phyloP scores from a whole-genome alignment of 2,113 vertebrate genomes.

The Numida meleagris region DNA sequence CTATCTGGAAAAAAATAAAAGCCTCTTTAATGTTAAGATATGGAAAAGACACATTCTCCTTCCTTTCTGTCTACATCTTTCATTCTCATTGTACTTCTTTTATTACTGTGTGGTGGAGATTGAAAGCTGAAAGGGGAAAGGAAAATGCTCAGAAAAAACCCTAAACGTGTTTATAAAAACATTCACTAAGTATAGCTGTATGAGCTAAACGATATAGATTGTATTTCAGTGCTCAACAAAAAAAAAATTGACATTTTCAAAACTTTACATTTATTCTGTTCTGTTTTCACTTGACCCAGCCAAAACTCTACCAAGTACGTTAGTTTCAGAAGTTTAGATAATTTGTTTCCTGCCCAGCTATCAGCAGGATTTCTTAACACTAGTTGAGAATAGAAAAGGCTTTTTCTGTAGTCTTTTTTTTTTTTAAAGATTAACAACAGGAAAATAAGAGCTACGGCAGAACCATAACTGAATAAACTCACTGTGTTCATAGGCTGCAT shows the following conservation, averaged over 20 bases:
- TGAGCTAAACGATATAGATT: neutral
- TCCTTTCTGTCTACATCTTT: neutral
- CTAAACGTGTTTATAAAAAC: neutral
- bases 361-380: neutral
- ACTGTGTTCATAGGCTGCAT: neutral
- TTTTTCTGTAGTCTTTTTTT: neutral
- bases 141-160: neutral
- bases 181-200: neutral
- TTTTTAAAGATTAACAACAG: neutral
- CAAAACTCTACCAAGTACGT: neutral
- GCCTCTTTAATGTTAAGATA: neutral
- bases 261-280: neutral
- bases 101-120: neutral
- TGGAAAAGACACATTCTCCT: neutral
- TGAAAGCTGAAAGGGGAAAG: neutral
- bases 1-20: neutral
- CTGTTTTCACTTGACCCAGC: neutral
- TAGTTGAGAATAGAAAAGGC: neutral
- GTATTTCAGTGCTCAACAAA: neutral
- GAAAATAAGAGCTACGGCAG: neutral
- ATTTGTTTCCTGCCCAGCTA: neutral
- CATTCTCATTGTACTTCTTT: neutral
- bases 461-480: conserved; percentile 32
- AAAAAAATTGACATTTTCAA: conserved; percentile 1
- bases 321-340: neutral